Evolutionary conservation across 2,888 invertebrate genomes (phyloP).

Genomic region (Aleiodes alternator): DNA sequence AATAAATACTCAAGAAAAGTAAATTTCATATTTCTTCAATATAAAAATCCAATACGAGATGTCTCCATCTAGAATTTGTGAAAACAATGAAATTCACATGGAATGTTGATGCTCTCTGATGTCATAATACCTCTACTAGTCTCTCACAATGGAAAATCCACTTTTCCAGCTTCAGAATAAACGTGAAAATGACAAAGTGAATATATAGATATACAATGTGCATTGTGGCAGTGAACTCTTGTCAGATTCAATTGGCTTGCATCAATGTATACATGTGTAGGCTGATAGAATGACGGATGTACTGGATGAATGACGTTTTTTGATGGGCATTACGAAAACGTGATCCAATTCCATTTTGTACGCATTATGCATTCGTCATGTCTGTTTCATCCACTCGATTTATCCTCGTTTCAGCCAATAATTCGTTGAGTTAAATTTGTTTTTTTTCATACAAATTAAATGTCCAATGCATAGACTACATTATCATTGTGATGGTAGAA

Average conservation of each 20-base stretch:
- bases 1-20: constrained; percentile 20
- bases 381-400: constrained; percentile 40
- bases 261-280: constrained; percentile 24
- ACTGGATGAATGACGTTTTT: constrained; percentile 46
- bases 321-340: constrained; percentile 43
- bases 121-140: constrained; percentile 27
- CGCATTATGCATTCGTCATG: constrained; percentile 39
- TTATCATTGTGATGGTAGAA: neutral
- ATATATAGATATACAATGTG: constrained; percentile 22
- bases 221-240: constrained; percentile 30
- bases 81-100: constrained; percentile 14
- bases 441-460: neutral
- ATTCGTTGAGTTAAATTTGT: neutral
- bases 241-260: constrained; percentile 17
- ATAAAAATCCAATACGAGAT: constrained; percentile 29
- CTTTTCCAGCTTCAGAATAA: constrained; percentile 6
- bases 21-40: constrained; percentile 2
- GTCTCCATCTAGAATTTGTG: constrained; percentile 19
- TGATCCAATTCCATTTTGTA: constrained; percentile 44
- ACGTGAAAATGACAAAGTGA: constrained; percentile 25
- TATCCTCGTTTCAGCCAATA: constrained; percentile 24
- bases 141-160: neutral
- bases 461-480: neutral
- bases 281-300: constrained; percentile 34
- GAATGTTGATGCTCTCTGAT: constrained; percentile 35